phyloP scores from a whole-genome alignment of 2,113 vertebrate species.

The Pluvianellus socialis region DNA sequence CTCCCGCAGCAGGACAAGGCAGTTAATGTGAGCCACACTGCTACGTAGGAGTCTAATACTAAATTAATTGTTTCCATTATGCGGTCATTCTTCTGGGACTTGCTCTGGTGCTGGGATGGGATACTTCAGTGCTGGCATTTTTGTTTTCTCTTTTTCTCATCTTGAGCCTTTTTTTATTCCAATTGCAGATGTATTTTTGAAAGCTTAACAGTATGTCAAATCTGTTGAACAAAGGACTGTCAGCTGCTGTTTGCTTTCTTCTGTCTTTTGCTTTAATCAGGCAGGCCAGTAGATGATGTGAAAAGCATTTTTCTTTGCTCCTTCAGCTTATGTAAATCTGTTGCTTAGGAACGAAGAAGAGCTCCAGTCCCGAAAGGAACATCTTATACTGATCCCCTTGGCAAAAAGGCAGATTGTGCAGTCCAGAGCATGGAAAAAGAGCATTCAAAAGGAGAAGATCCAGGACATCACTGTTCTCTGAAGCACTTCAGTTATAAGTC shows the following conservation, averaged over 20 bases:
- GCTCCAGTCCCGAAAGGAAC: slow-evolving; percentile 5
- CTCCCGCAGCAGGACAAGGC: not conserved
- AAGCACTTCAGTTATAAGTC: not conserved
- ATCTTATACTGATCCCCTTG: not conserved
- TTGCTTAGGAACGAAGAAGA: slow-evolving; percentile 49
- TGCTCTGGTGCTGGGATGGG: not conserved
- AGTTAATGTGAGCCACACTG: not conserved
- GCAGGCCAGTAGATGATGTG: slow-evolving; percentile 10
- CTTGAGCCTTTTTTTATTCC: not conserved
- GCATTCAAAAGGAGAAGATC: not conserved
- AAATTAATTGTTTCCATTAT: not conserved
- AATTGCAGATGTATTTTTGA: not conserved
- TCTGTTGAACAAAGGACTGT: slow-evolving; percentile 19
- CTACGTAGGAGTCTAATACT: not conserved
- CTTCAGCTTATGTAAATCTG: slow-evolving; percentile 58
- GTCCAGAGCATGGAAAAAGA: not conserved
- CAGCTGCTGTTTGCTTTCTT: slow-evolving; percentile 40
- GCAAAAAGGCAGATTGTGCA: not conserved
- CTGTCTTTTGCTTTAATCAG: slow-evolving; percentile 31
- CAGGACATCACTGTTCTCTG: not conserved
- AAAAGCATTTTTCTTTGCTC: slow-evolving; percentile 46
- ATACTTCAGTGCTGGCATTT: not conserved
- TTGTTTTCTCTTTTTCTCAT: not conserved
- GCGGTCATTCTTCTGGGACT: not conserved
- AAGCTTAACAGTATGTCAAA: not conserved